phyloP scores from a whole-genome alignment of 2,797 vertebrate genomes.

The Esox masquinongy region DNA sequence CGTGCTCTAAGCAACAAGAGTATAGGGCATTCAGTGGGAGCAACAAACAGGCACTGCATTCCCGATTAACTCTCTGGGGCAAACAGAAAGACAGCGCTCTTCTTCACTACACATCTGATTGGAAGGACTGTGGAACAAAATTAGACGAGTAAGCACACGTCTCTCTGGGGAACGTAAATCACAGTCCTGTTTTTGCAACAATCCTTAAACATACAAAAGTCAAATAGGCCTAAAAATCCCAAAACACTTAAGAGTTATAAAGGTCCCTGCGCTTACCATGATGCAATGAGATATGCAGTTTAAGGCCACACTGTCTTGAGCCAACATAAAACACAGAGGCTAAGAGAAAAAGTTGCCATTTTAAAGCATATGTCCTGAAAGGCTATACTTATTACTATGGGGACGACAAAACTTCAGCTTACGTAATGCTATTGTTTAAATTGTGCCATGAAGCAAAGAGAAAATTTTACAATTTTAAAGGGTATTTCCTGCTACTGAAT shows the following conservation, averaged over 20 bases:
- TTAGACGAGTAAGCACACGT: conserved; percentile 55
- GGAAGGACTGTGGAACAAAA: conserved; percentile 40
- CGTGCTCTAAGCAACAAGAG: conserved; percentile 23
- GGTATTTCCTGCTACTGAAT: too few species aligned
- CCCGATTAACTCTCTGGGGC: conserved; percentile 46
- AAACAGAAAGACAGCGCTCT: conserved; percentile 20
- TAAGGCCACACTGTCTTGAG: too few species aligned
- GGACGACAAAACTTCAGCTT: too few species aligned
- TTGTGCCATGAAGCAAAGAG: too few species aligned
- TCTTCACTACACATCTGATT: background rate
- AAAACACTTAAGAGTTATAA: background rate
- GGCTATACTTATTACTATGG: too few species aligned
- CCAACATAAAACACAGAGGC: too few species aligned
- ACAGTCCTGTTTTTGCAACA: background rate
- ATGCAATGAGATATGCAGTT: too few species aligned
- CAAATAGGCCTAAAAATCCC: background rate
- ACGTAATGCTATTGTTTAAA: too few species aligned
- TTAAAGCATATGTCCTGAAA: too few species aligned
- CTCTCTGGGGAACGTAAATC: conserved; percentile 9
- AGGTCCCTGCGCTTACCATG: too few species aligned
- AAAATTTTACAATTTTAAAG: too few species aligned
- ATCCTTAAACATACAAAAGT: background rate
- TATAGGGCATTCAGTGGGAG: conserved; percentile 40
- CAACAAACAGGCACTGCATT: conserved; percentile 45
- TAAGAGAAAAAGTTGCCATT: too few species aligned